Conservation (phyloP, 2,113 vertebrate species). For the Chlorodrepanis virens region DNA sequence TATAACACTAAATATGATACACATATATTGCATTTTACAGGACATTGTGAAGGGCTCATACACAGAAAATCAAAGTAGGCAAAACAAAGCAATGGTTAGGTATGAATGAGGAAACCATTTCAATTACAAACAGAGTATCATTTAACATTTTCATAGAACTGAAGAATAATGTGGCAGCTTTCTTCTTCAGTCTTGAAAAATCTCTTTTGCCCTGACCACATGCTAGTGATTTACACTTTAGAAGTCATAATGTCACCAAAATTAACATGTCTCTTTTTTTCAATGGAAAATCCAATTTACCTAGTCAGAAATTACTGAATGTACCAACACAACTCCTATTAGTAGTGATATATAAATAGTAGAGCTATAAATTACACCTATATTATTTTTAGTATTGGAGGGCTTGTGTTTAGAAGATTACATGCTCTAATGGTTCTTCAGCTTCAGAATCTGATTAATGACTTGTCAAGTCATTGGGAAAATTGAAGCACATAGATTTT, state of each 20-base stretch:
- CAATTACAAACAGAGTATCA: not conserved
- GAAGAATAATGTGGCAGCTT: not conserved
- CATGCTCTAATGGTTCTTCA: not conserved
- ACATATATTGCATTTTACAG: not conserved
- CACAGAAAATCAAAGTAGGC: not conserved
- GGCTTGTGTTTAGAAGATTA: not conserved
- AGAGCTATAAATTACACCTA: not conserved
- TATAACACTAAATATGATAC: not conserved
- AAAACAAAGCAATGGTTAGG: not conserved
- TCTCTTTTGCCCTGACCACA: not conserved
- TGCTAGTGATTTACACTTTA: not conserved
- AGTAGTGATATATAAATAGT: not conserved
- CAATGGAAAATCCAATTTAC: not conserved
- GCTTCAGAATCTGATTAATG: not conserved
- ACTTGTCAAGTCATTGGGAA: not conserved
- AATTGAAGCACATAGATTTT: not conserved
- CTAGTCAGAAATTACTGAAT: not conserved
- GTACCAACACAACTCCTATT: not conserved
- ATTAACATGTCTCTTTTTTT: not conserved
- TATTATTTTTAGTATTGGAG: not conserved
- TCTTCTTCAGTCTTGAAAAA: not conserved
- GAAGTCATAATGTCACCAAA: not conserved
- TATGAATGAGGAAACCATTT: not conserved
- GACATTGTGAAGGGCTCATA: not conserved
- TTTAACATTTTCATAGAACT: not conserved